Conservation (phyloP, 2,888 invertebrate species). For the Aromia moschata region DNA sequence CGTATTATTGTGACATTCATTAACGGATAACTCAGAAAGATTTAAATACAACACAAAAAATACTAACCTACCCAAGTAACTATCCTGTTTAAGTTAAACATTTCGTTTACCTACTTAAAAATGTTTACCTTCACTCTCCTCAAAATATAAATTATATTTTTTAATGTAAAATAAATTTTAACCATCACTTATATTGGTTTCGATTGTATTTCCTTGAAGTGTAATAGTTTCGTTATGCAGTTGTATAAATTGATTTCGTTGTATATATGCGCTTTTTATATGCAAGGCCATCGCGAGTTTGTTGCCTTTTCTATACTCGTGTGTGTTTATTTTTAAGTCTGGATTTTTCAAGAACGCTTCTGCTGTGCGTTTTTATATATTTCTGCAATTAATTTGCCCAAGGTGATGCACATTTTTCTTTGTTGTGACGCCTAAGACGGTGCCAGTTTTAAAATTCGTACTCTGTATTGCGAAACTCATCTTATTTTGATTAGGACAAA, state of each 20-base stretch:
- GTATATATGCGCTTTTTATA: conserved; percentile 51
- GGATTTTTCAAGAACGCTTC: conserved; percentile 53
- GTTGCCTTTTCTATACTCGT: conserved; percentile 51
- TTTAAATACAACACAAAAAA: too few relatives aligned
- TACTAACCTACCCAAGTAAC: too few relatives aligned
- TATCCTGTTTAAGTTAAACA: too few relatives aligned
- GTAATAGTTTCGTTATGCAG: conserved; percentile 36
- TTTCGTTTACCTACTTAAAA: too few relatives aligned
- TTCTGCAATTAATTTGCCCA: conserved; percentile 38
- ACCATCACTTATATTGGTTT: conserved; percentile 29
- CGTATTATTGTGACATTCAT: too few relatives aligned
- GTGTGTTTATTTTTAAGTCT: conserved; percentile 55
- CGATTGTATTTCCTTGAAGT: conserved; percentile 40
- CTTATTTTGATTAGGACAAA: too few relatives aligned
- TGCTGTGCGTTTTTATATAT: conserved; percentile 36
- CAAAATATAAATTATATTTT: neutral
- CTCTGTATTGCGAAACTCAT: too few relatives aligned
- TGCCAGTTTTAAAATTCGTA: neutral
- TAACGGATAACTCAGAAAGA: too few relatives aligned
- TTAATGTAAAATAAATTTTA: neutral
- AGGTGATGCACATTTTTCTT: conserved; percentile 33
- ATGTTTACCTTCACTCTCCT: too few relatives aligned
- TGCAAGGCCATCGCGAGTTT: conserved; percentile 52
- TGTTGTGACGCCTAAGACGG: neutral
- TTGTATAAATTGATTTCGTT: conserved; percentile 38